These are phyloP conservation scores for Palaemon carinicauda DNA, from an alignment of 1,140 invertebrate species.

Conservation along the genomic window DNA sequence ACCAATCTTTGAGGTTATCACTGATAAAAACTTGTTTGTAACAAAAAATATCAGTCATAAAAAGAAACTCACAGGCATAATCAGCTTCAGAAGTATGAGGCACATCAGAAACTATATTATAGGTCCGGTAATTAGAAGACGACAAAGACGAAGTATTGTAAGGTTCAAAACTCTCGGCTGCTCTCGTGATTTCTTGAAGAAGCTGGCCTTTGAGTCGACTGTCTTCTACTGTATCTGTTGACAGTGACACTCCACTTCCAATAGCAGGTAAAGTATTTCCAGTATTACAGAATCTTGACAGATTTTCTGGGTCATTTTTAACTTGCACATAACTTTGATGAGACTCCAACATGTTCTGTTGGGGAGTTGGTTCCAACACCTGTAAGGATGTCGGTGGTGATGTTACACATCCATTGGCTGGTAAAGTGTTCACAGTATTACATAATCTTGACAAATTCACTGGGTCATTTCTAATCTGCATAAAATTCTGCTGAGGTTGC, in stretches of 20 bases:
- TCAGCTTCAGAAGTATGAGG: neutral
- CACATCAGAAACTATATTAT: neutral
- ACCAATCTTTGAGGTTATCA: neutral
- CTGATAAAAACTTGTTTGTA: too few species aligned
- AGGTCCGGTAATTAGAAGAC: conserved; percentile 12
- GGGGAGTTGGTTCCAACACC: too few species aligned
- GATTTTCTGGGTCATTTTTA: conserved; percentile 40
- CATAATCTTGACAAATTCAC: too few species aligned
- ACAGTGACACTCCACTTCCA: neutral
- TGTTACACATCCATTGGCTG: too few species aligned
- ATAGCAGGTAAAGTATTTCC: neutral
- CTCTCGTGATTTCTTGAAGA: conserved; percentile 40
- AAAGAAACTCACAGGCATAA: neutral
- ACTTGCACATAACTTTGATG: conserved; percentile 21
- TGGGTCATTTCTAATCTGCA: too few species aligned
- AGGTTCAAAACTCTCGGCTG: conserved; percentile 37
- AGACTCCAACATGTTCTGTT: too few species aligned
- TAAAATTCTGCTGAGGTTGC: too few species aligned
- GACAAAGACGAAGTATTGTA: conserved; percentile 18
- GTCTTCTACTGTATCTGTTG: conserved; percentile 27
- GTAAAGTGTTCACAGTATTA: too few species aligned
- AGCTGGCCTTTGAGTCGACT: conserved; percentile 19
- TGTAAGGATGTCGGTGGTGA: too few species aligned
- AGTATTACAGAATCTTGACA: conserved; percentile 18
- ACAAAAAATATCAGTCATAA: neutral